phyloP scores from a whole-genome alignment of 2,888 invertebrate species.

The Hemithea aestivaria region DNA sequence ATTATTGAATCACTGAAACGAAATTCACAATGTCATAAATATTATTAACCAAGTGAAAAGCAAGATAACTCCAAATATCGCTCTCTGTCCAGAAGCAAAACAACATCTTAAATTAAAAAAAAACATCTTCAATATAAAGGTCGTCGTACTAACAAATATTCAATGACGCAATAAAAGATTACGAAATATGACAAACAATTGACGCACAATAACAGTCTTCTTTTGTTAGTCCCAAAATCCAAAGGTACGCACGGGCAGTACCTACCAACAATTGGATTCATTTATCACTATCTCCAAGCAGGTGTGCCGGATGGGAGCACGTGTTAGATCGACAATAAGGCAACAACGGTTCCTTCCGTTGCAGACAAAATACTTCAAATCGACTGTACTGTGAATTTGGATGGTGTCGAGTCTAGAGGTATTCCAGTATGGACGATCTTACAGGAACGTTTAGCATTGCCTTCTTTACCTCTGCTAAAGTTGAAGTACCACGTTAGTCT shows the following conservation, averaged over 20 bases:
- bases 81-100: no score
- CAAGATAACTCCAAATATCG: no score
- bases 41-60: no score
- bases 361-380: conserved; percentile 31
- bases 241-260: conserved; percentile 32
- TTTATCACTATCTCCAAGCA: conserved; percentile 48
- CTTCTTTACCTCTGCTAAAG: no score
- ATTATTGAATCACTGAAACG: no score
- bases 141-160: conserved; percentile 8
- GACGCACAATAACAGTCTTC: conserved; percentile 12
- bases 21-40: no score
- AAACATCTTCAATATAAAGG: conserved; percentile 3
- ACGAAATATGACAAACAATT: conserved; percentile 20
- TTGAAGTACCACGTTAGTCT: no score
- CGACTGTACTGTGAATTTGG: conserved; percentile 23
- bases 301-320: conserved; percentile 59
- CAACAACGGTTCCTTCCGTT: conserved; percentile 51
- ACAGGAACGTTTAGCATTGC: no score
- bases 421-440: conserved; percentile 11
- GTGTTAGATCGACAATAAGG: conserved; percentile 42
- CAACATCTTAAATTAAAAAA: neutral
- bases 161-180: conserved; percentile 13
- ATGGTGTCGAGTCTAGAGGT: conserved; percentile 9
- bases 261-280: conserved; percentile 35
- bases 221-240: conserved; percentile 17